Evolutionary conservation across 2,113 vertebrate genomes (phyloP).

Genomic region (Eulemur macaco): DNA sequence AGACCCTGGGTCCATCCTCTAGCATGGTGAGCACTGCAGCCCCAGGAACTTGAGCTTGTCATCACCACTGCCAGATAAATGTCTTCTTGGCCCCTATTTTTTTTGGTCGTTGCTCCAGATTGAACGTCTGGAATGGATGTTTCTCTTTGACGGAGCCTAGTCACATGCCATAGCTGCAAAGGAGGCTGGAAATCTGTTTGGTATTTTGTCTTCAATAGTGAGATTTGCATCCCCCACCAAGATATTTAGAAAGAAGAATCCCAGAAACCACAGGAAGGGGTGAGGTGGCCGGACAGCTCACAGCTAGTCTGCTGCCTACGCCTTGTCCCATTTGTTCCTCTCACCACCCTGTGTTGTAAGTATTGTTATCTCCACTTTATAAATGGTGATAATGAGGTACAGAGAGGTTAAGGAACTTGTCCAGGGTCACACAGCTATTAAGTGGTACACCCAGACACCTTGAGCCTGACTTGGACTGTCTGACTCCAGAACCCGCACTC

Average conservation of each 20-base stretch:
- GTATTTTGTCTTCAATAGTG: background rate
- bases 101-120: background rate
- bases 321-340: background rate
- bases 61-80: background rate
- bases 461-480: background rate
- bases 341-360: background rate
- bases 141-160: background rate
- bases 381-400: background rate
- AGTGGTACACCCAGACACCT: background rate
- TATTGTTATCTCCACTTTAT: background rate
- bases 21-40: background rate
- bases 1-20: background rate
- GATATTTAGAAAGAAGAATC: background rate
- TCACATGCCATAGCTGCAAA: background rate
- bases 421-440: background rate
- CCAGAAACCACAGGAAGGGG: background rate
- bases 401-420: background rate
- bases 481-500: background rate
- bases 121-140: background rate
- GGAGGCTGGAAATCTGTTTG: background rate
- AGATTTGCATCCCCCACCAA: background rate
- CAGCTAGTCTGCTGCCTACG: rapidly evolving
- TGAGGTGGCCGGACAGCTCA: background rate
- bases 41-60: background rate
- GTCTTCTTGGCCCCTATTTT: background rate